Base-by-base conservation (phyloP, 2,797 vertebrate species). In the Scomberomorus guttatus region DNA sequence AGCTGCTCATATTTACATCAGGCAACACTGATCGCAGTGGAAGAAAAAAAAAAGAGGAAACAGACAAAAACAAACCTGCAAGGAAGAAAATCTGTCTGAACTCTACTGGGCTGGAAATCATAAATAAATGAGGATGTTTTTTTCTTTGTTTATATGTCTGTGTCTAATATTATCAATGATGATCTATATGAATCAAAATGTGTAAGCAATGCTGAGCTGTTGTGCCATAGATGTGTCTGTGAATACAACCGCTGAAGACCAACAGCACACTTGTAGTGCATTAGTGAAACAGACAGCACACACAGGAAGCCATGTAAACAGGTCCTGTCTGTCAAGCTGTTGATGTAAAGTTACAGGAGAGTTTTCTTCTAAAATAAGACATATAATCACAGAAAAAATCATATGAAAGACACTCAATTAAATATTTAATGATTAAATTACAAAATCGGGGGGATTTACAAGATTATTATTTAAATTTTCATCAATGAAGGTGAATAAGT, bases 1-100 rank as follows among this genome's bases (percentile, higher is more conserved):
- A 95, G 94, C 89, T 91, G 93, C 90, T 92, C 90, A 94, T 94
- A 93, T 94, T 94, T 92, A 92, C 92, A 94, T 94, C 93, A 90
- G 86, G 77, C 91, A 83, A 68, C 84, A 83, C 77, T 7, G 54
- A 89, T 80, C 72, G 20, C 50, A 46, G 67, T 44, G 64, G 81
- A 75, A 71, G 65, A 52, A 32, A 24, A 37, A 2, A n/a, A 44
- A 51, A 57, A 52, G 27, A 72, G n/a, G 72, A 88, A 84, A 77
- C 34, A 72, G 55, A 50, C 44, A 73, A 75, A 91, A 85, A 80
- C 64, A 79, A 81, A 78, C 56, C 64, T n/a, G 66, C 14, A 22
- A 46, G 15, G 27, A 70, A 54, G 64, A 75, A 68, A 66, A 54
- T 56, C 32, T 56, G 32, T 18, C 48, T 58, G 50, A 62, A 52